Percentiles rank a stretch among this genome's conserved stretches.
These are phyloP conservation scores for Rhynchonycteris naso DNA, from an alignment of 2,797 vertebrate genomes.

Conservation along the genomic window DNA sequence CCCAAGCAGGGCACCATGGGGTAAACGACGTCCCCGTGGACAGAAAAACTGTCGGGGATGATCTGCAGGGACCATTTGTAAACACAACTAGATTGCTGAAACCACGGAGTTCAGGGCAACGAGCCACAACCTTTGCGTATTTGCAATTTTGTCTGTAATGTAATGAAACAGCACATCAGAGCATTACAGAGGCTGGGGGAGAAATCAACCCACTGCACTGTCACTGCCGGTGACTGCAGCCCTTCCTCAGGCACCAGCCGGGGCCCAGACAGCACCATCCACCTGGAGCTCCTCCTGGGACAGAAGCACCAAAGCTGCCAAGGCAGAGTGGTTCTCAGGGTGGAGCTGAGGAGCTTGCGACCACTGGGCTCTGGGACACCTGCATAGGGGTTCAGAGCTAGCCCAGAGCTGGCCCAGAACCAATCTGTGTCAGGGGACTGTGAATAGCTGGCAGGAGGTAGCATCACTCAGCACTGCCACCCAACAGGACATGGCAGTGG, in stretches of 20 bases:
- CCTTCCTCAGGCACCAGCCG: not conserved
- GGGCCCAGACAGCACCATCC: not conserved
- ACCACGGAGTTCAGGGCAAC: no score
- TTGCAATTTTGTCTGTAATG: accelerated
- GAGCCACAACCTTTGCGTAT: accelerated
- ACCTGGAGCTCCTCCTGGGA: not conserved
- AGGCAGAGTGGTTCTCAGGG: not conserved
- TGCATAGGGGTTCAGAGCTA: not conserved
- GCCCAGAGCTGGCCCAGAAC: no score
- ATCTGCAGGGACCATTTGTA: not conserved
- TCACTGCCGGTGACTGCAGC: not conserved
- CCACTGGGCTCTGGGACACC: accelerated
- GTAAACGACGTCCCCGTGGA: accelerated
- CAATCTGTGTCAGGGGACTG: not conserved
- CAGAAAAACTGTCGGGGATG: accelerated
- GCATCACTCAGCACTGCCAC: not conserved
- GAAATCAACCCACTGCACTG: not conserved
- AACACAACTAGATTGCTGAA: accelerated
- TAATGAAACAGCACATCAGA: not conserved
- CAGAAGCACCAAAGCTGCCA: no score
- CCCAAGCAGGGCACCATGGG: accelerated
- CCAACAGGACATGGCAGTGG: accelerated
- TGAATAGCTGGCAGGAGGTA: not conserved
- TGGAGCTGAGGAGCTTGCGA: not conserved
- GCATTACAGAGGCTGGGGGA: no score